Evolutionary conservation across 2,797 vertebrate species (phyloP).

Genomic region (Lemur catta): DNA sequence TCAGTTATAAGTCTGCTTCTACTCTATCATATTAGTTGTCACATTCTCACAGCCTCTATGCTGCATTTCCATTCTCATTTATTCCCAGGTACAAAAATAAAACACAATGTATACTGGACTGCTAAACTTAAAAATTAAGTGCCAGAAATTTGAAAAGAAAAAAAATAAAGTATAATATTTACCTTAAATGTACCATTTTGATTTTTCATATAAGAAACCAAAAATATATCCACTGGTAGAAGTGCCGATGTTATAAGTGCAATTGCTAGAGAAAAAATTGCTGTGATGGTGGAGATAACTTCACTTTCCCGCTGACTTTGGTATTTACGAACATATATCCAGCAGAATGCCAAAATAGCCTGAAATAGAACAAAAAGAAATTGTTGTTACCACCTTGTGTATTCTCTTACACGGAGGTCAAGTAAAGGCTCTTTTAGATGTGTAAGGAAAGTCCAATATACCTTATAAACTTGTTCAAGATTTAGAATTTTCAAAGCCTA

Average conservation of each 20-base stretch:
- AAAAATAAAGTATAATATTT: slow-evolving; percentile 55
- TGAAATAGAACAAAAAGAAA: slow-evolving; percentile 76
- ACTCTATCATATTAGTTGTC: background rate
- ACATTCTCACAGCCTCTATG: background rate
- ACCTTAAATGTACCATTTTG: slow-evolving; percentile 98
- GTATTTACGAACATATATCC: slow-evolving; percentile 98
- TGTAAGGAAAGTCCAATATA: background rate
- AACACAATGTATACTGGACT: background rate
- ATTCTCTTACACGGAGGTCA: background rate
- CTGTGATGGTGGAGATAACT: slow-evolving; percentile 96
- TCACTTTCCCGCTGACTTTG: slow-evolving; percentile 98
- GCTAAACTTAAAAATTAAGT: background rate
- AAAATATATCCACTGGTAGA: slow-evolving; percentile 97
- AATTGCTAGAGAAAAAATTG: slow-evolving; percentile 95
- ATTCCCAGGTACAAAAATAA: background rate
- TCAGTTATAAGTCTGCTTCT: background rate
- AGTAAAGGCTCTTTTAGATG: background rate
- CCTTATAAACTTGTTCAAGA: background rate
- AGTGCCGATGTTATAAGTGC: slow-evolving; percentile 97
- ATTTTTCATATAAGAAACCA: slow-evolving; percentile 98
- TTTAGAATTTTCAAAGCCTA: background rate
- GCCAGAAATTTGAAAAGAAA: background rate
- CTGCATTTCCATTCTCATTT: background rate
- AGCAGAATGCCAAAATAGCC: slow-evolving; percentile 95
- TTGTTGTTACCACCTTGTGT: background rate